Conservation (phyloP, 2,888 invertebrate species). For the Brachypterus glaber region DNA sequence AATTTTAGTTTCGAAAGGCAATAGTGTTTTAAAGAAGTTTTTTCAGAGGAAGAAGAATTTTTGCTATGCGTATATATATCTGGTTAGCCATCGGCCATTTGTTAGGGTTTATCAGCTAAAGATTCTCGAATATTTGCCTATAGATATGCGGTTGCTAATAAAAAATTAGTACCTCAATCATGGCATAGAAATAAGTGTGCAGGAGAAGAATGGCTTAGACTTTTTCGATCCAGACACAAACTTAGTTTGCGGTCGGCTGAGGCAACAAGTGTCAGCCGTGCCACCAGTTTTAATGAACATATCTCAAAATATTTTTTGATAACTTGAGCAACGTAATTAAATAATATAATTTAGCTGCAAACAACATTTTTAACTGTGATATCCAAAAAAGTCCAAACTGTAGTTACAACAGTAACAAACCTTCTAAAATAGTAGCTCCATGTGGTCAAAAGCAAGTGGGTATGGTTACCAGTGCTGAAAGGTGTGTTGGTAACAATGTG, state of each 20-base stretch:
- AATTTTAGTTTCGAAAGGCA: no score
- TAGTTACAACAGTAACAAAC: slow-evolving; percentile 14
- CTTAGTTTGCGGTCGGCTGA: no score
- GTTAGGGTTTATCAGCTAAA: no score
- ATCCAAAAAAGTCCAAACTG: no score
- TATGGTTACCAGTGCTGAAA: slow-evolving; percentile 14
- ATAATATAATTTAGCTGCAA: slow-evolving; percentile 10
- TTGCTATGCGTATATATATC: no score
- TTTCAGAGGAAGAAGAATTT: no score
- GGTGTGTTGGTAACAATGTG: slow-evolving; percentile 12
- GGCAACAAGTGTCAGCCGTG: no score
- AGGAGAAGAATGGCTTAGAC: slow-evolving; percentile 12
- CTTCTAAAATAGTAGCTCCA: slow-evolving; percentile 11
- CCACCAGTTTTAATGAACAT: slow-evolving; percentile 12
- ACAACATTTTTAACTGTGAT: slow-evolving; percentile 14
- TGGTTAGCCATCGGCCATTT: no score
- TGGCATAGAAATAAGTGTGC: slow-evolving; percentile 14
- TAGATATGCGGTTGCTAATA: slow-evolving; percentile 17
- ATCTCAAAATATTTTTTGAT: no score
- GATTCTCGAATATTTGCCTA: slow-evolving; percentile 10
- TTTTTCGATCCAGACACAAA: slow-evolving; percentile 9
- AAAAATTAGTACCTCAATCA: slow-evolving; percentile 15
- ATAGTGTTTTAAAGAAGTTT: no score
- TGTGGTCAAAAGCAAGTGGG: slow-evolving; percentile 12
- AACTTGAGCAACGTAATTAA: no score